Conservation (phyloP, 2,888 invertebrate species). For the Drosophila melanocephala region DNA sequence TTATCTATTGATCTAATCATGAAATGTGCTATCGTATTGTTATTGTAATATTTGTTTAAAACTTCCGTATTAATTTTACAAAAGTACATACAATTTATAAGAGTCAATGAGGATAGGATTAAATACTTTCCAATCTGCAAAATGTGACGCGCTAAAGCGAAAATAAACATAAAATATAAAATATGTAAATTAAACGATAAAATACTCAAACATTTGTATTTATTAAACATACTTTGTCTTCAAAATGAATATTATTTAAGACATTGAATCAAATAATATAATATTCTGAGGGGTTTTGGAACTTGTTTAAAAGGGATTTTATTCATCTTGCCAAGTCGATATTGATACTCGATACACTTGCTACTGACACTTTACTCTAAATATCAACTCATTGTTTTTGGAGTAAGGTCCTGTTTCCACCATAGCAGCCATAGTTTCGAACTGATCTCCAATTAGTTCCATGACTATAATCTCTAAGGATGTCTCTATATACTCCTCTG, state of each 20-base stretch:
- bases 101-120: constrained; percentile 42
- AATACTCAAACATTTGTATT: constrained; percentile 6
- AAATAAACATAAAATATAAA: constrained; percentile 53
- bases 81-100: constrained; percentile 25
- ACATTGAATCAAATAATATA: not conserved
- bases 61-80: constrained; percentile 46
- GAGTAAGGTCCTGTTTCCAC: no score
- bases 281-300: not conserved
- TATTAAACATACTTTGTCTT: not conserved
- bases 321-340: not conserved
- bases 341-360: not conserved
- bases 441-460: not conserved
- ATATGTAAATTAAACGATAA: constrained; percentile 41
- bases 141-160: constrained; percentile 53
- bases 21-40: constrained; percentile 54
- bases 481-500: not conserved
- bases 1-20: constrained; percentile 52
- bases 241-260: not conserved
- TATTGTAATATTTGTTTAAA: constrained; percentile 62
- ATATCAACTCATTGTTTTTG: no score
- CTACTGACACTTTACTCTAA: no score
- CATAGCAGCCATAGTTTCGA: no score
- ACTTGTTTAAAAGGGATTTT: not conserved
- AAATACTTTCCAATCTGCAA: constrained; percentile 49
- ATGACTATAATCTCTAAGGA: not conserved